Evolutionary conservation across 2,888 invertebrate species (phyloP), one percentile per base, ranked within the genome.

Genomic region (Cotesia congregata): DNA sequence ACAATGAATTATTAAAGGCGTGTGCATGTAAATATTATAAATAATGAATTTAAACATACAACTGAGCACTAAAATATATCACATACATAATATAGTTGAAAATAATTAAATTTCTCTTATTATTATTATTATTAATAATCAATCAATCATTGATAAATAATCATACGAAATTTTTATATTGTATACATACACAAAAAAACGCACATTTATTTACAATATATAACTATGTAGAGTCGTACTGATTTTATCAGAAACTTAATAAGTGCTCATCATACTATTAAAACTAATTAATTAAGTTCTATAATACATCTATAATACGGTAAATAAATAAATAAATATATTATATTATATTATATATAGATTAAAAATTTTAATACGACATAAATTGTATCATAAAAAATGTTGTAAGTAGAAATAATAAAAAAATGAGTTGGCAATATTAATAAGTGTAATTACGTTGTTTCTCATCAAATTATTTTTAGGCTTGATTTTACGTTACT

Each of bases 281-380:
- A 12, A 12, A 50, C 4, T 3, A 50, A 50, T 7, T 7, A 50
- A 50, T 12, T 50, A 50, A 50, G 50, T 50, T 50, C 50, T 4
- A 79, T 70, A 60, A 15, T 59, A 64, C 20, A 60, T 70, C 68
- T 15, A 62, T 15, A n/a, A 17, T 61, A 72, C 30, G 3, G 50
- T 50, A 12, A 50, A 50, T 50, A 50, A 50, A 50, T 50, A 62
- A n/a, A 15, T 39, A 71, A 60, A 72, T 61, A 60, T 30, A 72
- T 20, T 70, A 76, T 64, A 64, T 70, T 38, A 77, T 75, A 67
- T 78, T 76, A 79, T 67, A 79, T 78, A 77, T 72, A 81, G 78
- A 78, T 78, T 80, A 78, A 72, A 80, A 81, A 79, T 78, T 81
- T 80, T 79, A 79, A 77, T 77, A 79, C 79, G 78, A 77, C 78